These are phyloP conservation scores for Actias luna DNA, from an alignment of 2,888 invertebrate species.

Conservation along the genomic window DNA sequence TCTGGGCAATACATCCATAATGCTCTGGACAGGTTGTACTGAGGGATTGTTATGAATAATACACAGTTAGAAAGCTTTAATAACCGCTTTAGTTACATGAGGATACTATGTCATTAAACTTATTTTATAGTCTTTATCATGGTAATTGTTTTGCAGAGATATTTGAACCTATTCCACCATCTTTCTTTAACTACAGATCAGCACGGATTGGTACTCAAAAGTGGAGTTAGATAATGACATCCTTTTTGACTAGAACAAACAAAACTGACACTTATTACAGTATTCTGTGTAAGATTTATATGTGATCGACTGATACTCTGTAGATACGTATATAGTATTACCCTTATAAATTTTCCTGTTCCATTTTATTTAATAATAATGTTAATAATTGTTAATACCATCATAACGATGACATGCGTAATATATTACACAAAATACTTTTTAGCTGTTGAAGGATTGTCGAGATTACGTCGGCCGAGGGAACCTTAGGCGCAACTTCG, in stretches of 20 bases:
- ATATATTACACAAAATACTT: constrained; percentile 20
- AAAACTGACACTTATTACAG: not conserved
- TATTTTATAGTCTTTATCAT: too few relatives aligned
- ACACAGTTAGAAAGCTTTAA: too few relatives aligned
- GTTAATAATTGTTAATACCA: not conserved
- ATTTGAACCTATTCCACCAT: too few relatives aligned
- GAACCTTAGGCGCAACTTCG: constrained; percentile 28
- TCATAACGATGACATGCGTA: not conserved
- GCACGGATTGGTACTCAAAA: too few relatives aligned
- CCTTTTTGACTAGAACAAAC: not conserved
- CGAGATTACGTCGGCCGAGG: constrained; percentile 35
- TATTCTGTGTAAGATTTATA: not conserved
- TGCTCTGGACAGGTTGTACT: too few relatives aligned
- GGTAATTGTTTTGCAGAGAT: too few relatives aligned
- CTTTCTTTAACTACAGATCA: too few relatives aligned
- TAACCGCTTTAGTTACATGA: too few relatives aligned
- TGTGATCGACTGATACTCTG: not conserved
- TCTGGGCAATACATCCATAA: too few relatives aligned
- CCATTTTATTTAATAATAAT: not conserved
- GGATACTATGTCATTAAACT: too few relatives aligned
- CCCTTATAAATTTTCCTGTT: not conserved
- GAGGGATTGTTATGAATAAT: too few relatives aligned
- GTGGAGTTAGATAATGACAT: not conserved
- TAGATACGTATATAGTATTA: too few relatives aligned
- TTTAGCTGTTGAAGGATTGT: constrained; percentile 38